A percentile compares a stretch with the other conserved stretches of the same genome.
phyloP scores from a whole-genome alignment of 1,140 invertebrate genomes.

The Drosophila takahashii region DNA sequence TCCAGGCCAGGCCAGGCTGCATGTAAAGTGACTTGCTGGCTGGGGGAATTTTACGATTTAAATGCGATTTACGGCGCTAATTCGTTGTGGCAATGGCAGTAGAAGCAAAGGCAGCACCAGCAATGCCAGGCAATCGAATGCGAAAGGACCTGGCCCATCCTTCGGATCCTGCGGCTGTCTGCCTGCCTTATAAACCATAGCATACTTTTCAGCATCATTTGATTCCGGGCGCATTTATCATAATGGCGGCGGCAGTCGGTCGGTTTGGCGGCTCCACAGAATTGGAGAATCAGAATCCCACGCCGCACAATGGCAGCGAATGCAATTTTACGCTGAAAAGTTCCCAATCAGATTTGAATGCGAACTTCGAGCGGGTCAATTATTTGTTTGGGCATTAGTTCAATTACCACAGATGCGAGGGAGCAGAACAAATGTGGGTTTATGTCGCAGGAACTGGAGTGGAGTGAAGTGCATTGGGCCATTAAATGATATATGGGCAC shows the following conservation, averaged over 20 bases:
- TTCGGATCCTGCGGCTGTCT: slow-evolving; percentile 9
- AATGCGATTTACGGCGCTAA: slow-evolving; percentile 83
- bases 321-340: slow-evolving; percentile 73
- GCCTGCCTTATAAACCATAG: slow-evolving; percentile 59
- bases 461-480: not conserved
- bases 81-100: slow-evolving; percentile 74
- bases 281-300: no score
- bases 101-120: slow-evolving; percentile 14
- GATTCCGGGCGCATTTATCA: slow-evolving; percentile 74
- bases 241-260: slow-evolving; percentile 37
- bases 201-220: slow-evolving; percentile 78
- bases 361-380: slow-evolving; percentile 25
- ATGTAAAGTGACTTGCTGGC: slow-evolving; percentile 75
- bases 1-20: slow-evolving; percentile 7
- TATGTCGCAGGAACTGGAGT: not conserved
- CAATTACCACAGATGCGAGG: slow-evolving; percentile 24
- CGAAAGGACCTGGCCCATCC: slow-evolving; percentile 18
- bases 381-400: slow-evolving; percentile 47
- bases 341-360: slow-evolving; percentile 65
- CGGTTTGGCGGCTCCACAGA: slow-evolving; percentile 14
- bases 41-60: slow-evolving; percentile 81
- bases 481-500: no score
- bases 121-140: slow-evolving; percentile 61
- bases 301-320: slow-evolving; percentile 54
- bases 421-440: not conserved